Percentiles rank a stretch among this genome's conserved stretches.
Conservation (phyloP, 2,797 vertebrate species). For the Pagetopsis macropterus region DNA sequence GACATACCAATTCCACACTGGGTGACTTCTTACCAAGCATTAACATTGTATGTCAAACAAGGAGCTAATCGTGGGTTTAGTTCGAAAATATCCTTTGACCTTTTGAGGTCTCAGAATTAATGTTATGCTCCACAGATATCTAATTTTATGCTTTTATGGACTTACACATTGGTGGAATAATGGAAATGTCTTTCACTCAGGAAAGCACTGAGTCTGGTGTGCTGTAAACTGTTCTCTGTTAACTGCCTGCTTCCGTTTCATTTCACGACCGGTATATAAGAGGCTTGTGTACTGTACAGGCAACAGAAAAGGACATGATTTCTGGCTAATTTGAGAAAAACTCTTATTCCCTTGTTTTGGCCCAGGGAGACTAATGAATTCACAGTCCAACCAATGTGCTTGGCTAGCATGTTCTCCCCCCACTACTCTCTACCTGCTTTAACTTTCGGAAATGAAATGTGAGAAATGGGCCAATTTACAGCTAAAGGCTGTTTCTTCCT, state of each 20-base stretch:
- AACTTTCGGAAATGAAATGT: conserved; percentile 75
- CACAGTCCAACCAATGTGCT: conserved; percentile 63
- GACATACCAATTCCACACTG: conserved; percentile 78
- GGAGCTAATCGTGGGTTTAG: conserved; percentile 78
- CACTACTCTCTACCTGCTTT: conserved; percentile 60
- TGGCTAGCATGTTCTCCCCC: conserved; percentile 56
- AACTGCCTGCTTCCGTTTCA: conserved; percentile 55
- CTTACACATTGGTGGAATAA: conserved; percentile 77
- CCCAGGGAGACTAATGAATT: conserved; percentile 68
- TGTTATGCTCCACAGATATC: conserved; percentile 81
- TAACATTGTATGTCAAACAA: conserved; percentile 79
- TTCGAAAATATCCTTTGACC: conserved; percentile 82
- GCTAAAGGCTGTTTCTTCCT: conserved; percentile 77
- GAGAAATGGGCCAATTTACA: conserved; percentile 81
- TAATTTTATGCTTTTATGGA: conserved; percentile 82
- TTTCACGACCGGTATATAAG: conserved; percentile 40
- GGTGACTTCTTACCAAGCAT: conserved; percentile 75
- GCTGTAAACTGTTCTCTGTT: conserved; percentile 47
- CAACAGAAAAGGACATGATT: conserved; percentile 36
- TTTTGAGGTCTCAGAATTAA: conserved; percentile 81
- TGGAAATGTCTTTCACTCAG: conserved; percentile 71
- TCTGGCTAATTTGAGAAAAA: conserved; percentile 40
- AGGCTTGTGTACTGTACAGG: conserved; percentile 42
- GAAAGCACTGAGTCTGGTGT: conserved; percentile 52
- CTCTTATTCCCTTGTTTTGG: conserved; percentile 45